These are phyloP conservation scores for Deroptyus accipitrinus DNA, from an alignment of 2,113 vertebrate genomes.

Conservation along the genomic window DNA sequence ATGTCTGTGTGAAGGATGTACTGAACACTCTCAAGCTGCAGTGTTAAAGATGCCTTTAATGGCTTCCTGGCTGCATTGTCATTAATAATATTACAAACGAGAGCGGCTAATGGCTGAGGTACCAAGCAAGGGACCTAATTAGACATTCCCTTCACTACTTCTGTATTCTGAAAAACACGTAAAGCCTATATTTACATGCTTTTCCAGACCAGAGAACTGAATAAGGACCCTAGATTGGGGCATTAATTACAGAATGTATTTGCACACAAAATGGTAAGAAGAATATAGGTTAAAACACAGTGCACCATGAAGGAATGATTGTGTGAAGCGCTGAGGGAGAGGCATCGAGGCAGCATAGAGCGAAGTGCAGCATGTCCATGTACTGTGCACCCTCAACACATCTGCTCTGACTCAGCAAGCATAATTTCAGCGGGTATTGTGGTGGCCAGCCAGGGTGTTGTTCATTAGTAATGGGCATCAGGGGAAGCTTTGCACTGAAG, in stretches of 20 bases:
- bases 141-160: not conserved
- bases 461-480: accelerated
- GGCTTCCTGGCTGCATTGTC: not conserved
- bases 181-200: not conserved
- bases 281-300: accelerated
- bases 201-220: not conserved
- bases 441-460: accelerated
- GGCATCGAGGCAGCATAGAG: not conserved
- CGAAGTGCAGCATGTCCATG: not conserved
- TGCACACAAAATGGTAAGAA: not conserved
- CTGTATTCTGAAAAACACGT: not conserved
- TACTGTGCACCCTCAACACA: accelerated
- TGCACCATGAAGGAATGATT: accelerated
- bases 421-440: accelerated
- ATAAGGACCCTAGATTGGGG: not conserved
- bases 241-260: not conserved
- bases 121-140: not conserved
- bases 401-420: accelerated
- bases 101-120: not conserved
- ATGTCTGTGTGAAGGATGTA: accelerated
- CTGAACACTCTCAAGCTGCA: not conserved
- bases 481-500: not conserved
- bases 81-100: not conserved
- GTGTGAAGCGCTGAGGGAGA: not conserved
- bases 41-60: not conserved